Evolutionary conservation across 2,113 vertebrate genomes (phyloP).

Genomic region (Serinus canaria): DNA sequence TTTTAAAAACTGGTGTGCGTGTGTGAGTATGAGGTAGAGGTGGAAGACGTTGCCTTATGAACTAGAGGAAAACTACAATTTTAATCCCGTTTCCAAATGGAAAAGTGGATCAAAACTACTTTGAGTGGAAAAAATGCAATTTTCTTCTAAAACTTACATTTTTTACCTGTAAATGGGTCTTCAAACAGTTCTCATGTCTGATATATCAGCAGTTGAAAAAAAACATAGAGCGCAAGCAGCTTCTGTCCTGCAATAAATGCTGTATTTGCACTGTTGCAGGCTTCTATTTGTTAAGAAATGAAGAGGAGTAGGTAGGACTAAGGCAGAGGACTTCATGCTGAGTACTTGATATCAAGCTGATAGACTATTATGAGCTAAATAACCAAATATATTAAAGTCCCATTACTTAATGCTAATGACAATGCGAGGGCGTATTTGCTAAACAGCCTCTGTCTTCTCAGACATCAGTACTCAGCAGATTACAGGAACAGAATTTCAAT

Average conservation of each 20-base stretch:
- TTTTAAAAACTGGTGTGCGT: accelerated
- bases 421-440: background rate
- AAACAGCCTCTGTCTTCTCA: constrained; percentile 54
- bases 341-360: constrained; percentile 52
- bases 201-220: background rate
- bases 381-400: constrained; percentile 62
- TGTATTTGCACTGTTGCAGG: background rate
- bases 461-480: constrained; percentile 58
- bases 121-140: background rate
- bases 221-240: background rate
- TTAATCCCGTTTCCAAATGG: background rate
- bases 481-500: constrained; percentile 53
- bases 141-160: background rate
- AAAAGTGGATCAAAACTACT: background rate
- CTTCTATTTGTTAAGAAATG: background rate
- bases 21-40: background rate
- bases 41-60: background rate
- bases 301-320: background rate
- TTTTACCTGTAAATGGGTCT: background rate
- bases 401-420: constrained; percentile 58
- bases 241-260: background rate
- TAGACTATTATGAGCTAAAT: constrained; percentile 50
- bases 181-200: background rate
- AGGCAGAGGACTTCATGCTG: background rate
- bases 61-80: background rate